phyloP scores from a whole-genome alignment of 2,888 invertebrate species.

The Coecobrya sp. region DNA sequence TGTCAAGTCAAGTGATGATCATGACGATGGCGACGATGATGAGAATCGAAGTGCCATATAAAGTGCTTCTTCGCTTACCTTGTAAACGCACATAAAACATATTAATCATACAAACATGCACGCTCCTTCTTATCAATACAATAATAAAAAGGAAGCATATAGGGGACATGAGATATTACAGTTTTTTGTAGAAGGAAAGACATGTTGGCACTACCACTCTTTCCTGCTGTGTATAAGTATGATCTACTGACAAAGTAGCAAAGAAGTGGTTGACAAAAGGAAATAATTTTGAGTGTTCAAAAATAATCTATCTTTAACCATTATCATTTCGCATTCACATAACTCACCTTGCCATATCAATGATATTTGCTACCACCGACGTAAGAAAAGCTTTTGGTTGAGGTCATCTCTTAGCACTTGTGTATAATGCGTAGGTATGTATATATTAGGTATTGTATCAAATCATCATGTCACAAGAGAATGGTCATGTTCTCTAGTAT shows the following conservation, averaged over 20 bases:
- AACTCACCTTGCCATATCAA: conserved; percentile 51
- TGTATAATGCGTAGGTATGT: neutral
- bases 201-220: conserved; percentile 35
- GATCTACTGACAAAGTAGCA: neutral
- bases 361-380: conserved; percentile 34
- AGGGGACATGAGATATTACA: conserved; percentile 17
- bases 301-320: conserved; percentile 47
- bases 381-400: conserved; percentile 32
- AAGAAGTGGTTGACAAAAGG: conserved; percentile 53
- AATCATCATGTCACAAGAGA: conserved; percentile 34
- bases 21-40: conserved; percentile 41
- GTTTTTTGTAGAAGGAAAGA: conserved; percentile 47
- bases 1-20: conserved; percentile 44
- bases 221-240: conserved; percentile 26
- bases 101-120: neutral
- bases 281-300: conserved; percentile 47
- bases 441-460: conserved; percentile 5
- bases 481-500: conserved; percentile 24
- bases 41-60: conserved; percentile 50
- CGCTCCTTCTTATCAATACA: conserved; percentile 31
- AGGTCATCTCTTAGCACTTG: conserved; percentile 37
- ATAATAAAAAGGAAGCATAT: conserved; percentile 14
- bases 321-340: conserved; percentile 44
- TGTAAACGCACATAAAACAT: conserved; percentile 43
- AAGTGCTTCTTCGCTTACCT: conserved; percentile 45